Conservation (phyloP, 92 coral and sea anemone genomes). For the Phenganax marumi region DNA sequence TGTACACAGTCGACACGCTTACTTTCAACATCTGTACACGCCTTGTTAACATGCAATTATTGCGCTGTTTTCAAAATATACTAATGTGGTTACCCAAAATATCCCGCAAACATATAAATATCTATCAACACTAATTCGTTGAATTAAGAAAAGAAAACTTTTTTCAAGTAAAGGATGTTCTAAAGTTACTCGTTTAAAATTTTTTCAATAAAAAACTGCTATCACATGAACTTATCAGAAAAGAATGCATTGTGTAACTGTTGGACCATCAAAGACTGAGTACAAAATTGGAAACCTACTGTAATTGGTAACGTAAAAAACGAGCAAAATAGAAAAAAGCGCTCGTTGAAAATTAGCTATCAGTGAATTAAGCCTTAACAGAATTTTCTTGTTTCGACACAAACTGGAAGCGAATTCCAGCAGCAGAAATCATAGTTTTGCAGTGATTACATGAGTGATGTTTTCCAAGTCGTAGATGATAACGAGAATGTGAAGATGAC, state of each 20-base stretch:
- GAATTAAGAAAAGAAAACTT: not conserved
- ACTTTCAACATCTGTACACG: constrained; percentile 21
- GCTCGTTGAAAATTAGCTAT: not conserved
- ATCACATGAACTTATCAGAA: constrained; percentile 9
- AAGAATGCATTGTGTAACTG: constrained; percentile 4
- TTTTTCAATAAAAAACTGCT: not conserved
- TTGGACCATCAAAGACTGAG: not conserved
- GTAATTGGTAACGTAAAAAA: not conserved
- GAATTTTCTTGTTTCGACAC: not conserved
- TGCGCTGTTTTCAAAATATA: constrained; percentile 13
- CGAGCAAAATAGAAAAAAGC: not conserved
- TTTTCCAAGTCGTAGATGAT: not conserved
- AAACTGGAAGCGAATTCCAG: not conserved
- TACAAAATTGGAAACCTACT: not conserved
- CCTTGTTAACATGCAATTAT: constrained; percentile 22
- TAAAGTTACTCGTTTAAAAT: not conserved
- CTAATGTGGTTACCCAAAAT: constrained; percentile 17
- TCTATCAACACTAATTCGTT: not conserved
- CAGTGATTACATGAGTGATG: not conserved
- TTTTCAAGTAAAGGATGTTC: not conserved
- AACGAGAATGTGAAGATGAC: not conserved
- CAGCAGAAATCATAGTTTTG: constrained; percentile 3
- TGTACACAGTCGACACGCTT: not conserved
- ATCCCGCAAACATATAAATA: not conserved
- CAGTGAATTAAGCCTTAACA: not conserved